phyloP scores from a whole-genome alignment of 2,888 invertebrate genomes.

The Drosophila neotestacea region DNA sequence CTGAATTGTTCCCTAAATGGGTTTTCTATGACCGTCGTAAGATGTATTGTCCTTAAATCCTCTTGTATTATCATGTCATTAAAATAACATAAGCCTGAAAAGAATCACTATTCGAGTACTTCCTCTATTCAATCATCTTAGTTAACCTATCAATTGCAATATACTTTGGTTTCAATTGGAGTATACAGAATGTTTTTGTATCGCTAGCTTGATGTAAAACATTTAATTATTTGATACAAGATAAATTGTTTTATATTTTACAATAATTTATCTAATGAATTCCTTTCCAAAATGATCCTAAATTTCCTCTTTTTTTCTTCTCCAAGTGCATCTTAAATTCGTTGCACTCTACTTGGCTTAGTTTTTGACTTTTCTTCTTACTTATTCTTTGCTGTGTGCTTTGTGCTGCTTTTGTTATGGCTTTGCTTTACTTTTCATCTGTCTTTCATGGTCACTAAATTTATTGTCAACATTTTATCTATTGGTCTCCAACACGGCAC shows the following conservation, averaged over 20 bases:
- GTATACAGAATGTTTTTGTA: no score
- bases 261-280: no score
- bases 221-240: no score
- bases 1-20: background rate
- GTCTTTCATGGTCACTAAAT: constrained; percentile 75
- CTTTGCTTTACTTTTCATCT: constrained; percentile 51
- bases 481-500: constrained; percentile 43
- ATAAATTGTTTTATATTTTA: no score
- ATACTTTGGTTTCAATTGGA: no score
- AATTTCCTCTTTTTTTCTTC: no score
- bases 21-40: background rate
- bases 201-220: no score
- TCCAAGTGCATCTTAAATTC: constrained; percentile 30
- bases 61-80: background rate
- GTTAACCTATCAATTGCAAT: no score
- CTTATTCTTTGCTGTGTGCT: constrained; percentile 48
- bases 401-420: constrained; percentile 19
- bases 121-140: no score
- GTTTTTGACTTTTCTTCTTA: constrained; percentile 30
- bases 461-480: constrained; percentile 77
- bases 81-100: background rate
- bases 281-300: no score
- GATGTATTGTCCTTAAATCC: background rate
- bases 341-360: constrained; percentile 7
- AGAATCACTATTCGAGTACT: no score